These are phyloP conservation scores for Clostera curtula DNA, from an alignment of 2,888 invertebrate genomes.

Conservation along the genomic window DNA sequence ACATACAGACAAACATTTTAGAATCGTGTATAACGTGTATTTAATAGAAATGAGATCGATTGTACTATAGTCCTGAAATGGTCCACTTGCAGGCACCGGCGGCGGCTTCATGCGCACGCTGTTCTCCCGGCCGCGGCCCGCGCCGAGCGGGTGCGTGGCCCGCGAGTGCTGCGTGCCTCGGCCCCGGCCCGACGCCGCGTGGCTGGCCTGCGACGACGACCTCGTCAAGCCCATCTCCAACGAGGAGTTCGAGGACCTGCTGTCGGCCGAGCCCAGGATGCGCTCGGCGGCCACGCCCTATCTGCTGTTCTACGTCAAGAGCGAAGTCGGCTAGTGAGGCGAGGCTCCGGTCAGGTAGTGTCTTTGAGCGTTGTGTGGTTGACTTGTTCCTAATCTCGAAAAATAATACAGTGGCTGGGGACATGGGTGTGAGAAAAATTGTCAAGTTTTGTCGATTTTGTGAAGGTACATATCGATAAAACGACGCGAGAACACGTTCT, in stretches of 20 bases:
- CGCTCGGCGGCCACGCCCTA: constrained; percentile 90
- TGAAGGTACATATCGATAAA: too few relatives aligned
- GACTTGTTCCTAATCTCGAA: too few relatives aligned
- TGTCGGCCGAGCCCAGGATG: constrained; percentile 81
- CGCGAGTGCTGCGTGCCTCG: constrained; percentile 73
- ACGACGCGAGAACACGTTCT: too few relatives aligned
- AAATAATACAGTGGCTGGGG: too few relatives aligned
- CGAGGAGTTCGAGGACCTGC: constrained; percentile 85
- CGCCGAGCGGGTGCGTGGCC: constrained; percentile 58
- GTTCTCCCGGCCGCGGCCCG: constrained; percentile 41
- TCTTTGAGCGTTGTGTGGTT: too few relatives aligned
- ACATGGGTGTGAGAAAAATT: too few relatives aligned
- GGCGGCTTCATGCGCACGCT: constrained; percentile 59
- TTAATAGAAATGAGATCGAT: too few relatives aligned
- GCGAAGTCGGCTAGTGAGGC: constrained; percentile 58
- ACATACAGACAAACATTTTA: too few relatives aligned
- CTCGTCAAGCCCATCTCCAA: constrained; percentile 85
- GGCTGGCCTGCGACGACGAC: constrained; percentile 94
- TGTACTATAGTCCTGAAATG: too few relatives aligned
- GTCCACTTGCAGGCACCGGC: constrained; percentile 26
- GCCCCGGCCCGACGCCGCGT: constrained; percentile 63
- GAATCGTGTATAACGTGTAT: too few relatives aligned
- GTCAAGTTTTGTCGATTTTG: too few relatives aligned
- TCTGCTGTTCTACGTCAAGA: constrained; percentile 86
- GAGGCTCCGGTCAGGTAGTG: too few relatives aligned